Base-by-base conservation (phyloP, 1,140 invertebrate species). In the Solenopsis fugax region DNA sequence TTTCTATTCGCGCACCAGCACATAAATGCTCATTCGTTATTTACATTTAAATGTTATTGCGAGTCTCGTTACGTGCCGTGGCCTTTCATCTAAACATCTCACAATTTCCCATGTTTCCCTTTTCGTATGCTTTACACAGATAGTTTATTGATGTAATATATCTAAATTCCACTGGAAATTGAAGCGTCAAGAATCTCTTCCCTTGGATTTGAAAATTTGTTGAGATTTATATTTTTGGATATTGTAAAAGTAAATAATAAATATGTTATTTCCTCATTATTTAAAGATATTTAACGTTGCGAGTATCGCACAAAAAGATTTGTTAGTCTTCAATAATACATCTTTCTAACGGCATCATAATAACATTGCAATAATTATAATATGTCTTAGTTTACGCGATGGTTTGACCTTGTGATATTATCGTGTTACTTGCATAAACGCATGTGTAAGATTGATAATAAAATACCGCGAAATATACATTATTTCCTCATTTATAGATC, bases 1-100 rank as follows among this genome's bases (percentile, higher is more conserved):
- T 91, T 91, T 91, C 90, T 89, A 91, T 81, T 91, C 82, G 50
- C 65, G 56, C 65, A 50, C 48, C 16, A 41, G 29, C n/a, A 86
- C 86, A 54, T 76, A 86, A 75, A 65, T 58, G 41, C 86, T 71
- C 54, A 10, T 60, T 6, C 54, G 21, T 41, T n/a, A 65, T 69
- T 56, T 58, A 52, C 54, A 12, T 82, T 88, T 65, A 76, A 81
- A 65, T 54, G n/a, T 41, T 50, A 81, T 69, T 41, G 18, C 65
- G 52, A 24, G 16, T 45, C 34, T 45, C 10, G 0, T 56, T 73
- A 7, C 29, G 5, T 54, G 4, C 18, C n/a, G n/a, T 1, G 50
- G 21, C 5, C 6, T 48, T 50, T 71, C 16, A 71, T 29, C 16
- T 71, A 50, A 18, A 52, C 12, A 54, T 54, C 3, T 16, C 52